A percentile compares a stretch with the other conserved stretches of the same genome.
Conservation (phyloP, 2,888 invertebrate genomes). For the Bedellia somnulentella region DNA sequence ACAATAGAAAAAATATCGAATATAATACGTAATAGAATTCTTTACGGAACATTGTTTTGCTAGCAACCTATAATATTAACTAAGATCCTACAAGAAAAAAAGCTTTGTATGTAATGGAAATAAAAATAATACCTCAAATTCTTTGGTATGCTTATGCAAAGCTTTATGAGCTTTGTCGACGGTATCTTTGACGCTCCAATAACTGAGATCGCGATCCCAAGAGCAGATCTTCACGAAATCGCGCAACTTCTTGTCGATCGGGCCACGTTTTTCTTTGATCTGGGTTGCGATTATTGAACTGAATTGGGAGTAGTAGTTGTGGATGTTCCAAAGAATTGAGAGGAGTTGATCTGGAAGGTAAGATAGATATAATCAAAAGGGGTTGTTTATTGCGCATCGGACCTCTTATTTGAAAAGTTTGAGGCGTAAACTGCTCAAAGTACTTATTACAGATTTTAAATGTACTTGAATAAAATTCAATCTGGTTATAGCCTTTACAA, state of each 20-base stretch:
- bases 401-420: too few species aligned
- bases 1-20: too few species aligned
- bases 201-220: conserved; percentile 93
- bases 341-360: conserved; percentile 53
- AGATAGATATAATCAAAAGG: background rate
- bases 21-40: too few species aligned
- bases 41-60: too few species aligned
- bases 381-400: too few species aligned
- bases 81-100: too few species aligned
- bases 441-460: too few species aligned
- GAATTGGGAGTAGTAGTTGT: conserved; percentile 85
- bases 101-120: too few species aligned
- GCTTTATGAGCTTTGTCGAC: conserved; percentile 86
- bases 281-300: conserved; percentile 62
- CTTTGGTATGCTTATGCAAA: conserved; percentile 82
- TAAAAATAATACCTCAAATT: conserved; percentile 86
- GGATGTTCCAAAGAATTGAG: conserved; percentile 77
- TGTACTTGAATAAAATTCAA: too few species aligned
- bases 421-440: too few species aligned
- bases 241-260: conserved; percentile 89
- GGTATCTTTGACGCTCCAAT: conserved; percentile 89
- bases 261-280: conserved; percentile 69
- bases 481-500: too few species aligned
- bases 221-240: conserved; percentile 94
- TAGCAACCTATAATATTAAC: too few species aligned